Percentiles rank a stretch among this genome's conserved stretches.
Conservation (phyloP, 1,140 invertebrate genomes). For the Campoletis sonorensis region DNA sequence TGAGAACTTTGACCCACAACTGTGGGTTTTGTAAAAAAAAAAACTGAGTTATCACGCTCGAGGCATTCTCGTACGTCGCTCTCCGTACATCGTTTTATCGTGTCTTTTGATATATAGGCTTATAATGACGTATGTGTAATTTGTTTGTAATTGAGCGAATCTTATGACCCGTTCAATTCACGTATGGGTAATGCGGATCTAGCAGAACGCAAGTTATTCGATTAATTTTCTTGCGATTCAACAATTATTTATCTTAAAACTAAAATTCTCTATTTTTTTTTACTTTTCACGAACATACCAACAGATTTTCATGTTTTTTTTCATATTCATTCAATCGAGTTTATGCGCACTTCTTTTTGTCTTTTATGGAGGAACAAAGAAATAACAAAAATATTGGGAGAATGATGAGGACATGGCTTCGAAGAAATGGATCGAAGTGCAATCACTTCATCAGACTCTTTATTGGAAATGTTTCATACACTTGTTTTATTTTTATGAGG, state of each 20-base stretch:
- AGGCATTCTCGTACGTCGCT: not conserved
- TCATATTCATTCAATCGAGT: not conserved
- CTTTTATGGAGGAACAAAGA: too few relatives aligned
- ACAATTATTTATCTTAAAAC: too few relatives aligned
- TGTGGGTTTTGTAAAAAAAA: not conserved
- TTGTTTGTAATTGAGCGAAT: constrained; percentile 5
- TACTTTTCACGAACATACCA: too few relatives aligned
- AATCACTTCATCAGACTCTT: not conserved
- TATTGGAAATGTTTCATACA: not conserved
- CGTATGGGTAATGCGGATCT: not conserved
- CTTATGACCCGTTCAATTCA: not conserved
- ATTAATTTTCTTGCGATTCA: too few relatives aligned
- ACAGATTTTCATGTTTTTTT: too few relatives aligned
- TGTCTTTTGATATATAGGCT: not conserved
- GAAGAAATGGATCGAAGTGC: too few relatives aligned
- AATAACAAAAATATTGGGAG: too few relatives aligned
- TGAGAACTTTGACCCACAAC: constrained; percentile 16
- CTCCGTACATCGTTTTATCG: not conserved
- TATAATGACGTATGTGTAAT: not conserved
- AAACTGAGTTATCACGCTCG: constrained; percentile 7
- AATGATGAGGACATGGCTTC: too few relatives aligned
- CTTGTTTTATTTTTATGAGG: not conserved
- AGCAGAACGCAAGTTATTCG: not conserved
- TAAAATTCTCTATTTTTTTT: too few relatives aligned
- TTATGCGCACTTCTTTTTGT: too few relatives aligned